Conservation (phyloP, 1,140 invertebrate genomes). For the Bombus confusus region DNA sequence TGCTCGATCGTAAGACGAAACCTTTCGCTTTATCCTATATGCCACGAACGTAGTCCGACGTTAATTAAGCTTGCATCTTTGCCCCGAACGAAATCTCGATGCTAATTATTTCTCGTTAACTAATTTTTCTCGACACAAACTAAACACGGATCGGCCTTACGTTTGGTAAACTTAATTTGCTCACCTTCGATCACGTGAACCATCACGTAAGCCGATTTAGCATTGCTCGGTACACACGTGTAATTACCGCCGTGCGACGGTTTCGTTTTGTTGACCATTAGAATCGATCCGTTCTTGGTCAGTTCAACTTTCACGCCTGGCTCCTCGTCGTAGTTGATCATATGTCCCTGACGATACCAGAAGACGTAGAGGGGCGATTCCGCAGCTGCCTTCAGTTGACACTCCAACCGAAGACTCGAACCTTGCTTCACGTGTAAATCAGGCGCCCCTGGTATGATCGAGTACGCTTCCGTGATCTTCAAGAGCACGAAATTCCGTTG, state of each 20-base stretch:
- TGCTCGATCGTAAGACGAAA: too few species aligned
- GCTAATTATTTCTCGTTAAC: neutral
- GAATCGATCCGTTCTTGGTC: slow-evolving; percentile 82
- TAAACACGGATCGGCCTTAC: neutral
- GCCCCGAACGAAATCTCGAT: too few species aligned
- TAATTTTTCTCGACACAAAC: neutral
- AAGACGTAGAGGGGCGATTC: slow-evolving; percentile 91
- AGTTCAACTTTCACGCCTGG: slow-evolving; percentile 80
- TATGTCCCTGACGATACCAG: slow-evolving; percentile 89
- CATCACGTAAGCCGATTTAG: slow-evolving; percentile 86
- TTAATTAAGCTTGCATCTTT: neutral
- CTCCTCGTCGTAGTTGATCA: slow-evolving; percentile 89
- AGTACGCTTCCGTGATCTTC: slow-evolving; percentile 86
- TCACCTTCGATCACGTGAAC: slow-evolving; percentile 86
- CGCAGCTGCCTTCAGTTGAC: slow-evolving; percentile 87
- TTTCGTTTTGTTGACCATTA: slow-evolving; percentile 84
- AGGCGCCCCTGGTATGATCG: slow-evolving; percentile 89
- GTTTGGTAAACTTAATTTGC: neutral
- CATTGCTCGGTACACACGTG: slow-evolving; percentile 88
- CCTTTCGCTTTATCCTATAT: neutral
- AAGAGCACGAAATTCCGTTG: slow-evolving; percentile 76
- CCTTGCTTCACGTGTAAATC: slow-evolving; percentile 90
- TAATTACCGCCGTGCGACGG: slow-evolving; percentile 86
- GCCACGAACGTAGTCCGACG: neutral
- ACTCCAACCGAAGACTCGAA: slow-evolving; percentile 87